A percentile compares a stretch with the other conserved stretches of the same genome.
These are phyloP conservation scores for Opisthocomus hoazin DNA, from an alignment of 2,113 vertebrate species.

Conservation along the genomic window DNA sequence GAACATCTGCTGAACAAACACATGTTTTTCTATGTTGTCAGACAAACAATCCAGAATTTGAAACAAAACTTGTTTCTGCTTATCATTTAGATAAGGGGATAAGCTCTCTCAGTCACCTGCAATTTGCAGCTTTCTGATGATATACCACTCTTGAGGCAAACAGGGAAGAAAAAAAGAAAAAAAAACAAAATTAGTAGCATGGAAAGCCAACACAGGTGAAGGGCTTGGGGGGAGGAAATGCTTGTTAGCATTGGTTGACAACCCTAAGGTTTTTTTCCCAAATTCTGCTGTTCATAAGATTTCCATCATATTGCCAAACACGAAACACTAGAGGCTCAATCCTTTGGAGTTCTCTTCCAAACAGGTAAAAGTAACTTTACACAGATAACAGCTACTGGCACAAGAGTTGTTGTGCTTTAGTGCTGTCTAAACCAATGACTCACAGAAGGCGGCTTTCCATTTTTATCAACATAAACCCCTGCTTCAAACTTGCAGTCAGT, in stretches of 20 bases:
- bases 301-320: neutral
- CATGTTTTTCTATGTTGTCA: neutral
- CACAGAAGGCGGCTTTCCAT: neutral
- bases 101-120: neutral
- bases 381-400: neutral
- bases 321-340: neutral
- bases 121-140: neutral
- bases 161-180: neutral
- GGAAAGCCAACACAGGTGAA: neutral
- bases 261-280: neutral
- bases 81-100: neutral
- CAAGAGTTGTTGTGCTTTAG: neutral
- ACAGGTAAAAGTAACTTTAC: neutral
- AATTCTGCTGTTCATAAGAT: neutral
- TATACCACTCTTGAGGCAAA: fast-evolving
- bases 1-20: neutral
- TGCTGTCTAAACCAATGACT: neutral
- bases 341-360: neutral
- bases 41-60: neutral
- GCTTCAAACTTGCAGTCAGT: neutral
- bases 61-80: neutral
- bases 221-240: neutral
- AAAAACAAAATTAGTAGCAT: neutral
- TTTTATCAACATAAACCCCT: neutral
- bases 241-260: neutral